Evolutionary conservation across 2,888 invertebrate genomes (phyloP).

Genomic region (Folsomia candida): DNA sequence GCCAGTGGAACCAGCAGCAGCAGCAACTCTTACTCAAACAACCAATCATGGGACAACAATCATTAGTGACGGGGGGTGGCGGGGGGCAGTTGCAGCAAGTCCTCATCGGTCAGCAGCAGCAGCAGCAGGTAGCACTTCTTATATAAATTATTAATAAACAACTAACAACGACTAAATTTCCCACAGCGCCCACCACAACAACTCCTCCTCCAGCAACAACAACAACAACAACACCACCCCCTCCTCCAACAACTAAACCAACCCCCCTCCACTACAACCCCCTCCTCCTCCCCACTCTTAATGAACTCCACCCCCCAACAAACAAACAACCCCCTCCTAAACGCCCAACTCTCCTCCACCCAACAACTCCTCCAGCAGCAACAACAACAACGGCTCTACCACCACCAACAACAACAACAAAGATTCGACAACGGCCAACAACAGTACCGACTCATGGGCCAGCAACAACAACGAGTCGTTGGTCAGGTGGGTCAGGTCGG

Average conservation of each 20-base stretch:
- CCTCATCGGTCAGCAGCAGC: conserved; percentile 43
- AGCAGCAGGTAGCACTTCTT: too few species aligned
- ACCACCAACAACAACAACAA: conserved; percentile 9
- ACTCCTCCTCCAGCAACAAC: conserved; percentile 56
- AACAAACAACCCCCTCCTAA: conserved; percentile 82
- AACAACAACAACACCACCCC: too few species aligned
- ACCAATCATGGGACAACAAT: too few species aligned
- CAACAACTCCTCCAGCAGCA: conserved; percentile 36
- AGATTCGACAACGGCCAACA: conserved; percentile 19
- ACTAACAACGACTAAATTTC: too few species aligned
- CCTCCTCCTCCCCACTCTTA: background rate
- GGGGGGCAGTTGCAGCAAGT: too few species aligned
- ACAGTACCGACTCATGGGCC: conserved; percentile 7
- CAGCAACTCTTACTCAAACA: conserved; percentile 14
- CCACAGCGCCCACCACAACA: conserved; percentile 54
- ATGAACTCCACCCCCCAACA: conserved; percentile 50
- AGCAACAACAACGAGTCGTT: conserved; percentile 12
- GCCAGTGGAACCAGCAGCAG: conserved; percentile 23
- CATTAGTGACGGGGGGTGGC: background rate
- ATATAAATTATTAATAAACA: too few species aligned
- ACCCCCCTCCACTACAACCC: background rate
- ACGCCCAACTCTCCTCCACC: conserved; percentile 64
- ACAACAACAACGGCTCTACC: conserved; percentile 29
- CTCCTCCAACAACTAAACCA: conserved; percentile 45
- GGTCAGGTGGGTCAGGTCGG: background rate